Percentiles rank a stretch among this genome's conserved stretches.
These are phyloP conservation scores for Drosophila nr. perissopoda DNA, from an alignment of 2,888 invertebrate species.

Conservation along the genomic window DNA sequence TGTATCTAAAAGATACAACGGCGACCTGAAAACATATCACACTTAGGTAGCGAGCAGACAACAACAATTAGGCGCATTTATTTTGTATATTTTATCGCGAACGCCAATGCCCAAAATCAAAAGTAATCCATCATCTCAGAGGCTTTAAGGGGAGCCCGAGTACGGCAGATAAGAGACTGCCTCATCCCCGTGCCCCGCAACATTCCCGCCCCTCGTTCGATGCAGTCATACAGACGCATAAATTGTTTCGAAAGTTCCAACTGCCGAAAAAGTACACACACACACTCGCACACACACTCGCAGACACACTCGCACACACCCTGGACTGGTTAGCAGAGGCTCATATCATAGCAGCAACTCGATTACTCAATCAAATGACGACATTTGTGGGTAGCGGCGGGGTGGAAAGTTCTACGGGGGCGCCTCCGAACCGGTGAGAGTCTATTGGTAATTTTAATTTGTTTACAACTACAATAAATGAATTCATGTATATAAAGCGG, in stretches of 20 bases:
- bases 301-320: not conserved
- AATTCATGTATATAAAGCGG: conserved; percentile 7
- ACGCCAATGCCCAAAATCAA: conserved; percentile 75
- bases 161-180: conserved; percentile 59
- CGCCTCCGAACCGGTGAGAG: conserved; percentile 30
- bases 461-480: conserved; percentile 75
- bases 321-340: conserved; percentile 32
- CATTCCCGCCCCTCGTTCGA: conserved; percentile 19
- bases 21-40: conserved; percentile 55
- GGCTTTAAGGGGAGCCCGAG: conserved; percentile 74
- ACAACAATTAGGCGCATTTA: conserved; percentile 68
- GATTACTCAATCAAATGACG: conserved; percentile 74
- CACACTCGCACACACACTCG: not conserved
- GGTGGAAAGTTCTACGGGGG: conserved; percentile 13
- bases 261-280: conserved; percentile 26
- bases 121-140: conserved; percentile 78
- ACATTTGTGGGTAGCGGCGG: conserved; percentile 15
- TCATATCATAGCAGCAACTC: conserved; percentile 65
- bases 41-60: conserved; percentile 50
- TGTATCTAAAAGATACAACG: conserved; percentile 53
- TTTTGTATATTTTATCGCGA: conserved; percentile 66
- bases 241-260: conserved; percentile 67
- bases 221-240: conserved; percentile 66
- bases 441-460: conserved; percentile 72
- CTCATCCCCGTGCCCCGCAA: conserved; percentile 18